Conservation (phyloP, 2,888 invertebrate species). For the Megamerina dolium region DNA sequence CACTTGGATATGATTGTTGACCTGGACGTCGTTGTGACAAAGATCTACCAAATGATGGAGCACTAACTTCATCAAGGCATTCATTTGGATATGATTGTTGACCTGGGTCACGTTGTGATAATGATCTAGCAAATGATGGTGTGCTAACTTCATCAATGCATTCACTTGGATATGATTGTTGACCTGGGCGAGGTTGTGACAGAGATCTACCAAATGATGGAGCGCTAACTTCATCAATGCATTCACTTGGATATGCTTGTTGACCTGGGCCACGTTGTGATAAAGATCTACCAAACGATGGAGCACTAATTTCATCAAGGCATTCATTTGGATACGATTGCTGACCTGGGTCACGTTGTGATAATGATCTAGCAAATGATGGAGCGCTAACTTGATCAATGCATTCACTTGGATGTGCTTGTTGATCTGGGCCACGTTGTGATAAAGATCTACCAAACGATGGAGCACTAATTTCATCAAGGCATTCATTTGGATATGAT, state of each 20-base stretch:
- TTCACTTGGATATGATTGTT: conserved; percentile 2
- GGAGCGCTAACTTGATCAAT: conserved; percentile 9
- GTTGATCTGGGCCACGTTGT: neutral
- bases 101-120: too few relatives aligned
- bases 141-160: conserved; percentile 10
- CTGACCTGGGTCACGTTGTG: neutral
- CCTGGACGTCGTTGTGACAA: neutral
- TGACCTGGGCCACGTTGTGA: too few relatives aligned
- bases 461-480: conserved; percentile 10
- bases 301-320: conserved; percentile 4
- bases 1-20: neutral
- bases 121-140: conserved; percentile 4
- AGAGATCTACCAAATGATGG: conserved; percentile 5
- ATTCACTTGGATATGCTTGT: conserved; percentile 9
- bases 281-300: too few relatives aligned
- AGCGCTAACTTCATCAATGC: conserved; percentile 8
- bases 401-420: conserved; percentile 5
- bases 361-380: conserved; percentile 2
- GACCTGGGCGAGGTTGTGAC: neutral
- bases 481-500: conserved; percentile 6
- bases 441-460: conserved; percentile 1
- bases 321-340: conserved; percentile 4
- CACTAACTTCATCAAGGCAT: conserved; percentile 7
- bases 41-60: conserved; percentile 9
- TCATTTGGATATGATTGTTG: conserved; percentile 5